phyloP scores from a whole-genome alignment of 2,113 vertebrate species.

The Psephotus haematonotus region DNA sequence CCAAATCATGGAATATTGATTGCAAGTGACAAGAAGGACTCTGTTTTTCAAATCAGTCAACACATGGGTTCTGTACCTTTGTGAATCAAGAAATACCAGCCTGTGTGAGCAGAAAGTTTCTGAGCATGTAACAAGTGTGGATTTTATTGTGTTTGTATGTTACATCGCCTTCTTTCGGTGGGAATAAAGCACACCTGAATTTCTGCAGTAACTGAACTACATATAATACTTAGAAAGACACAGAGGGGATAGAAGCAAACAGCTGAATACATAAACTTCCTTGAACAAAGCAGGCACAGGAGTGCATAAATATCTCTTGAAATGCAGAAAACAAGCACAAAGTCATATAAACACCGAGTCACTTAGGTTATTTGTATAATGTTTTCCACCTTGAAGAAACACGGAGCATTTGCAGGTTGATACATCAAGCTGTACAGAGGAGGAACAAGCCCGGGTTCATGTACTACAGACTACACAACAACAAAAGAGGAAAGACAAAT shows the following conservation, averaged over 20 bases:
- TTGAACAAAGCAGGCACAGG: slow-evolving; percentile 1
- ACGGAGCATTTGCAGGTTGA: not conserved
- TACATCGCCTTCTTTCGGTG: not conserved
- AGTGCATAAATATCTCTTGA: slow-evolving; percentile 16
- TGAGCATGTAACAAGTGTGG: not conserved
- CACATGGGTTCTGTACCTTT: not conserved
- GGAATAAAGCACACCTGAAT: not conserved
- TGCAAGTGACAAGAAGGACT: not conserved
- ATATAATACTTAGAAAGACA: not conserved
- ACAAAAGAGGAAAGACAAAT: not conserved
- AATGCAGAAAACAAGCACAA: slow-evolving; percentile 25
- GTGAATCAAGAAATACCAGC: not conserved
- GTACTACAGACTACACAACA: not conserved
- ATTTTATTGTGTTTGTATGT: not conserved
- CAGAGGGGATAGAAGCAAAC: not conserved
- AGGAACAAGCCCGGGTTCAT: not conserved
- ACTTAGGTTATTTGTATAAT: slow-evolving; percentile 46
- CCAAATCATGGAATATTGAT: not conserved
- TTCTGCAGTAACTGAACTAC: not conserved
- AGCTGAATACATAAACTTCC: slow-evolving; percentile 16
- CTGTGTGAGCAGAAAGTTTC: not conserved
- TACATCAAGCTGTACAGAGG: not conserved
- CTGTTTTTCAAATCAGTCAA: not conserved
- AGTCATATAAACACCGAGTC: slow-evolving; percentile 5
- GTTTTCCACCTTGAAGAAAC: slow-evolving; percentile 43